A percentile compares a stretch with the other conserved stretches of the same genome.
These are phyloP conservation scores for Cetoscarus ocellatus DNA, from an alignment of 2,797 vertebrate species.

Conservation along the genomic window DNA sequence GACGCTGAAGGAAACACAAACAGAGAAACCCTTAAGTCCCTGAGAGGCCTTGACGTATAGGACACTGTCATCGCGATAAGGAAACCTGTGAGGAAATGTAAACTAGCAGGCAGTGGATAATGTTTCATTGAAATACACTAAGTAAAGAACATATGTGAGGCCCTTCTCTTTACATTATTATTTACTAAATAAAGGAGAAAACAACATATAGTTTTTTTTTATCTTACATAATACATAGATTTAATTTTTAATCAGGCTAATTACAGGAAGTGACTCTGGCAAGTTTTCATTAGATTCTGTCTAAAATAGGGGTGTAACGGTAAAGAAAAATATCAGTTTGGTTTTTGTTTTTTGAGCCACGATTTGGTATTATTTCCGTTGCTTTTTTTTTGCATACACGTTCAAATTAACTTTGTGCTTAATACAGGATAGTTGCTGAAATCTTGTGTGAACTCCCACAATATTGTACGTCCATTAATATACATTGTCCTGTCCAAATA, in stretches of 20 bases:
- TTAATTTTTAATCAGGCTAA: background rate
- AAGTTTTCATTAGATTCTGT: background rate
- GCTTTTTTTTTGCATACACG: too few species aligned
- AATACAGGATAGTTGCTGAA: too few species aligned
- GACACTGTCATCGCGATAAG: constrained; percentile 34
- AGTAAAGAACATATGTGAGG: background rate
- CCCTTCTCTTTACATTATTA: constrained; percentile 7
- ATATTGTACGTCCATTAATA: too few species aligned
- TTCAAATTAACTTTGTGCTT: too few species aligned
- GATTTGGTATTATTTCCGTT: too few species aligned
- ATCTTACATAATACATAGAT: background rate
- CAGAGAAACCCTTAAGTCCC: constrained; percentile 22
- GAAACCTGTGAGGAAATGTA: constrained; percentile 23
- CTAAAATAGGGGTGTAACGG: too few species aligned
- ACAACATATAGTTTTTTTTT: constrained; percentile 5
- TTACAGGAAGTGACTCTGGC: background rate
- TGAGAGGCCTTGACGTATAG: constrained; percentile 30
- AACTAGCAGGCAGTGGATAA: background rate
- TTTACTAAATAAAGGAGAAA: background rate
- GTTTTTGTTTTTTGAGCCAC: too few species aligned
- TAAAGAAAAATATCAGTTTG: too few species aligned
- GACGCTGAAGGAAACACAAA: constrained; percentile 41
- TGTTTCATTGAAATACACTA: constrained; percentile 4
- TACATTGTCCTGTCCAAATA: too few species aligned
- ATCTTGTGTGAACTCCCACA: too few species aligned